Base-by-base conservation (phyloP, 1,140 invertebrate species). In the Protaetia brevitarsis region DNA sequence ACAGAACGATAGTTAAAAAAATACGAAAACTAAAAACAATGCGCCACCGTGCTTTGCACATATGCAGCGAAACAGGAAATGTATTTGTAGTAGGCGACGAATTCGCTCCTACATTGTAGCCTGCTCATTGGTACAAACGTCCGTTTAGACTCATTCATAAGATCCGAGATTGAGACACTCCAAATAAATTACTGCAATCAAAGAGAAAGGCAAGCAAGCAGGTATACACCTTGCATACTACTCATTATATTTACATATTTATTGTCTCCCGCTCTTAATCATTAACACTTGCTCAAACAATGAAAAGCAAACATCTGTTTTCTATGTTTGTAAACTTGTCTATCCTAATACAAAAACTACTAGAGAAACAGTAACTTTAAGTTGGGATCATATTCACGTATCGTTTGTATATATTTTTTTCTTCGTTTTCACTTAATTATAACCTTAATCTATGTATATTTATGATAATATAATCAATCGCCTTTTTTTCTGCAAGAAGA, bases 181-280 rank as follows among this genome's bases (percentile, higher is more conserved):
- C 56, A 68, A 63, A 70, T 70, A 70, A 70, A 70, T 70, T 70
- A 70, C 66, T 61, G 58, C 63, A 70, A 68, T 64, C 64, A 70
- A 70, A 70, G 67, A 68, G 69, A 70, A 70, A 70, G 69, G 69
- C 66, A 65, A 34, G 41, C 41, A 23, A 51, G 41, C 41, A 51
- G 59, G 67, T 66, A 64, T 68, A 64, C 69, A 70, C 69, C 69
- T 70, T 70, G 66, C 68, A 62, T 64, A 65, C 58, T 69, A 66
- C 65, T 67, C 66, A 62, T 65, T 70, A 65, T 66, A 70, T 70
- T 70, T 70, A 66, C 69, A 68, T 70, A 66, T 59, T 63, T 63
- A 69, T 65, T 69, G 64, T 36, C 51, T 59, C 28, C 30, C 57
- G 36, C 23, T 64, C 31, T 34, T 51, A 45, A 31, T 37, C 41